A percentile compares a stretch with the other conserved stretches of the same genome.
Conservation (phyloP, 2,888 invertebrate genomes). For the Drosophila monieri region DNA sequence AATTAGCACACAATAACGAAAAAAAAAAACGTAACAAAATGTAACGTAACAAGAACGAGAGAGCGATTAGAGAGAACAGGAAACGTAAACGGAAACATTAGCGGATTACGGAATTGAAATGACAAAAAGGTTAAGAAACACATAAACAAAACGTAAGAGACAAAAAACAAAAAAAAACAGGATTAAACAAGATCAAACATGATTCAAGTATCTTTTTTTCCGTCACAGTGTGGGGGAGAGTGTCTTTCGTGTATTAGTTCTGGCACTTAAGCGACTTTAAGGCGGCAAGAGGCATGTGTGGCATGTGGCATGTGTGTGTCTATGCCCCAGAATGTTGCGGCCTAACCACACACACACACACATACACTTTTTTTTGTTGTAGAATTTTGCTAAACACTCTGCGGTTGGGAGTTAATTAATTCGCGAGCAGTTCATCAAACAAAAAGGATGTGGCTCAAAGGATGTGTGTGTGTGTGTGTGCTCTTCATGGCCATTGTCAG, state of each 20-base stretch:
- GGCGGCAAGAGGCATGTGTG: neutral
- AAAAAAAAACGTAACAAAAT: slow-evolving; percentile 32
- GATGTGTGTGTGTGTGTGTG: neutral
- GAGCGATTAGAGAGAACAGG: slow-evolving; percentile 2
- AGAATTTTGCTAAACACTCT: slow-evolving; percentile 61
- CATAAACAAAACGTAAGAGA: too few species aligned
- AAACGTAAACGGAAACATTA: slow-evolving; percentile 19
- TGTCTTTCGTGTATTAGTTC: neutral
- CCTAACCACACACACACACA: slow-evolving; percentile 64
- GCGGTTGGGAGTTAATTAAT: slow-evolving; percentile 51
- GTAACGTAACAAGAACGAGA: slow-evolving; percentile 26
- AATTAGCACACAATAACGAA: slow-evolving; percentile 48
- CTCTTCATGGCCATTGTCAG: too few species aligned
- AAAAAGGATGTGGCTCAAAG: neutral
- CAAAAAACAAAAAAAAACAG: slow-evolving; percentile 9
- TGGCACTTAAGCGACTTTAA: neutral
- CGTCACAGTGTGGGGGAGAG: slow-evolving; percentile 1
- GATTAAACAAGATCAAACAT: neutral
- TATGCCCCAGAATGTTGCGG: slow-evolving; percentile 64
- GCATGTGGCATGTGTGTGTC: neutral
- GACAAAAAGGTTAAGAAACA: slow-evolving; percentile 12
- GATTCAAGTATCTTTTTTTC: neutral
- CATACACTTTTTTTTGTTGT: slow-evolving; percentile 62
- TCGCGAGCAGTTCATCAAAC: slow-evolving; percentile 40
- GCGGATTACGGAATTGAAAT: slow-evolving; percentile 27